These are phyloP conservation scores for Dolichallabes microphthalmus DNA, from an alignment of 2,113 vertebrate genomes.

Conservation along the genomic window DNA sequence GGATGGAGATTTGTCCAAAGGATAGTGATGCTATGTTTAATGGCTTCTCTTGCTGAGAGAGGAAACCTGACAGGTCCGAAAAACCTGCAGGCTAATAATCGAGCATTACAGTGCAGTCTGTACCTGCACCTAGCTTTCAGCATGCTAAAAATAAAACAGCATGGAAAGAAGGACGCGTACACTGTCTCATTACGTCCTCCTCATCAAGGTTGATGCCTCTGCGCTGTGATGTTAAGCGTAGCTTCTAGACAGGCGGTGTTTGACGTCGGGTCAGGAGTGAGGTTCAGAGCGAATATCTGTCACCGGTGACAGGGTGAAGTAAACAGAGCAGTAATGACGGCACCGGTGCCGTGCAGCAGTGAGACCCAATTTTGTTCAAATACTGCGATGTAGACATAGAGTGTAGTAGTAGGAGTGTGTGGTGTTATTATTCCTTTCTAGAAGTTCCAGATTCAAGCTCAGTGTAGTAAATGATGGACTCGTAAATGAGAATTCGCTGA, in stretches of 20 bases:
- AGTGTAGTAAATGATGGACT: not conserved
- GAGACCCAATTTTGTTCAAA: constrained; percentile 34
- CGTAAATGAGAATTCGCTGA: not conserved
- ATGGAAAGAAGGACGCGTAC: constrained; percentile 30
- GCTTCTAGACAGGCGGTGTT: constrained; percentile 38
- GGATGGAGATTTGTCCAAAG: constrained; percentile 30
- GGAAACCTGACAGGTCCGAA: constrained; percentile 33
- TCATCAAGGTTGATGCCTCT: constrained; percentile 31
- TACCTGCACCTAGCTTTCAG: constrained; percentile 12
- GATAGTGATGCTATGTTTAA: constrained; percentile 30
- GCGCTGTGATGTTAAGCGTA: constrained; percentile 37
- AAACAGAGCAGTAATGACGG: constrained; percentile 47
- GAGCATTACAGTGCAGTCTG: constrained; percentile 20
- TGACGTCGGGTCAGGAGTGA: constrained; percentile 37
- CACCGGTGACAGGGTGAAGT: constrained; percentile 45
- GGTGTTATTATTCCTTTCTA: constrained; percentile 6
- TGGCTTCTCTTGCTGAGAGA: constrained; percentile 16
- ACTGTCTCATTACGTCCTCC: constrained; percentile 42
- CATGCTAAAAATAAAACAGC: constrained; percentile 41
- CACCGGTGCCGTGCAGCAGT: constrained; percentile 30
- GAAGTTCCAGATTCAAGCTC: not conserved
- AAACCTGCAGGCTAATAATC: constrained; percentile 34
- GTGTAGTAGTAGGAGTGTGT: not conserved
- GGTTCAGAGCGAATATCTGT: constrained; percentile 43
- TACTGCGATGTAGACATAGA: not conserved